These are phyloP conservation scores for Glareola pratincola DNA, from an alignment of 2,113 vertebrate species.

Conservation along the genomic window DNA sequence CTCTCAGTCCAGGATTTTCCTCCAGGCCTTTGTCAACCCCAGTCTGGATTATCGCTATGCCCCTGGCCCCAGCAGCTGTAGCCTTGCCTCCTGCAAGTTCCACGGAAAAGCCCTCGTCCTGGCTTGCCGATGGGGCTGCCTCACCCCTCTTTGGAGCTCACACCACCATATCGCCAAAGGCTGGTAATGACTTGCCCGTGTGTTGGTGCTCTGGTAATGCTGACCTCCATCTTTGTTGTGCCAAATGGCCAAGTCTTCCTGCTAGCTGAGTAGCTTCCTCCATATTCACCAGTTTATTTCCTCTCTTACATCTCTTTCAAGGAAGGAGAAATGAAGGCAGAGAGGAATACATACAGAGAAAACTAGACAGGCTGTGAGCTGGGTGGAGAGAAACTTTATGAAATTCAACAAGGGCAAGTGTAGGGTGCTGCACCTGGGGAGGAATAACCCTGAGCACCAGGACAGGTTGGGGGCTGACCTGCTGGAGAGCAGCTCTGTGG, in stretches of 20 bases:
- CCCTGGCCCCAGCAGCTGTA: not conserved
- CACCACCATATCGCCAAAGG: not conserved
- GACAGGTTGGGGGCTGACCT: no score
- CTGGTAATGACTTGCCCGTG: not conserved
- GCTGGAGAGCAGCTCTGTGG: no score
- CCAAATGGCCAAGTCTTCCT: not conserved
- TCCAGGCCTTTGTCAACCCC: not conserved
- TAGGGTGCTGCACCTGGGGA: no score
- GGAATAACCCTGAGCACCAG: no score
- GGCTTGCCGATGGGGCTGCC: not conserved
- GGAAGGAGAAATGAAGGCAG: not conserved
- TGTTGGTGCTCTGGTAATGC: not conserved
- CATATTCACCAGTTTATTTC: not conserved
- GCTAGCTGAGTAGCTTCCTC: not conserved
- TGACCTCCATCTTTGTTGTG: not conserved
- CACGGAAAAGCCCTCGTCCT: not conserved
- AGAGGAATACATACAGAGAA: no score
- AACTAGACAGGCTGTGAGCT: no score
- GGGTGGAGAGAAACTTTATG: no score
- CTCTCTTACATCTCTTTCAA: not conserved
- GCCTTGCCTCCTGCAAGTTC: not conserved
- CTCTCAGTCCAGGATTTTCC: not conserved
- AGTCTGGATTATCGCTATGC: not conserved
- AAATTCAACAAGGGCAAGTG: no score
- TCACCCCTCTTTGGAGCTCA: accelerated